Base-by-base conservation (phyloP, 2,797 vertebrate species). In the Poecile montanus region DNA sequence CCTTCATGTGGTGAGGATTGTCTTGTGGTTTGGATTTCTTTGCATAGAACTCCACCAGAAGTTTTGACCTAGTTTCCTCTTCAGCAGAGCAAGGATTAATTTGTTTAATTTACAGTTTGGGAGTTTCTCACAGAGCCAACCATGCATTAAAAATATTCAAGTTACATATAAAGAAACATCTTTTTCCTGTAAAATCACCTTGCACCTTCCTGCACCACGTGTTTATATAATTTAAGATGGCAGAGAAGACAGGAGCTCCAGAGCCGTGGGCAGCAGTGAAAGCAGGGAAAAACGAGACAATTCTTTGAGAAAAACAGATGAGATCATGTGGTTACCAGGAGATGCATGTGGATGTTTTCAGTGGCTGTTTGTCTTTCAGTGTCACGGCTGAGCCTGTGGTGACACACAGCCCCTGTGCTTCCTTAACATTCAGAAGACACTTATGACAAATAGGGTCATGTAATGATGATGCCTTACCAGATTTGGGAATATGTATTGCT, bases 401-500 rank as follows among this genome's bases (percentile, higher is more conserved):
- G 91, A 86, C 85, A 83, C 63, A 42, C 36, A 84, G 73, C 54
- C 56, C 61, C 47, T 91, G 65, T 65, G 42, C 45, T 61, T 60
- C 27, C 47, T 78, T 29, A 80, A 50, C 50, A 15, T 88, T 87
- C 83, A 54, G 38, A 32, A 75, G 88, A n/a, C 58, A 62, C 23
- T 83, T 79, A 2, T 57, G 91, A 88, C 83, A 94, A 93, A 90
- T 30, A 89, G 40, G 85, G 62, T 91, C 66, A 66, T 0, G 2
- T 6, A 89, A 71, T 48, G 47, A 54, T 78, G 76, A n/a, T 66
- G 48, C 73, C 70, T 91, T 68, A 70, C 27, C 83, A 84, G 83
- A 56, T 89, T 75, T 91, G 40, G 60, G 83, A 90, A 88, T 96
- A 89, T 75, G 51, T 94, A 84, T 84, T 90, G 56, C 83, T 84